These are phyloP conservation scores for Panopea generosa DNA, from an alignment of 2,888 invertebrate genomes.

Conservation along the genomic window DNA sequence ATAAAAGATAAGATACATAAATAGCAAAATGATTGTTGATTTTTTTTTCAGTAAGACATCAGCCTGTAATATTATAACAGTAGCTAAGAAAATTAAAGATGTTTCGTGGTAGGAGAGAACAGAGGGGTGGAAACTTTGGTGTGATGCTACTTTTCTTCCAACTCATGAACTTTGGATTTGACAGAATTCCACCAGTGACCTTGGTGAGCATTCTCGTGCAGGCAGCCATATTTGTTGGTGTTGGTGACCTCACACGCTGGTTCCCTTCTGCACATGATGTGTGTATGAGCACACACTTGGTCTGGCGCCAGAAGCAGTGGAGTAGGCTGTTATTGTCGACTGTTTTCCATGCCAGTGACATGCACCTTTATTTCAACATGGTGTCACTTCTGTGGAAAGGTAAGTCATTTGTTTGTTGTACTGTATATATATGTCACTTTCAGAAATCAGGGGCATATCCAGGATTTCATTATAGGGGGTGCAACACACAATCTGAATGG, in stretches of 20 bases:
- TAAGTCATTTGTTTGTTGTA: slow-evolving; percentile 70
- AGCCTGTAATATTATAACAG: too few species aligned
- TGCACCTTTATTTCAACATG: slow-evolving; percentile 89
- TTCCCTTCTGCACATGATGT: slow-evolving; percentile 83
- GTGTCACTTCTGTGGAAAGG: slow-evolving; percentile 88
- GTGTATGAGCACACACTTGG: slow-evolving; percentile 87
- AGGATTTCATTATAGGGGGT: too few species aligned
- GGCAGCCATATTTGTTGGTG: slow-evolving; percentile 85
- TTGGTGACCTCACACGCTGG: slow-evolving; percentile 65
- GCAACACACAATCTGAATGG: too few species aligned
- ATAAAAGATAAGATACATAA: too few species aligned
- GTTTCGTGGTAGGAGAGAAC: slow-evolving; percentile 53
- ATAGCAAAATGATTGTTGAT: too few species aligned
- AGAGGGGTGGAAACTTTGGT: slow-evolving; percentile 67
- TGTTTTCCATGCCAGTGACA: slow-evolving; percentile 87
- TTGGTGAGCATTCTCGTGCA: slow-evolving; percentile 86
- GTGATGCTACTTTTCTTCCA: slow-evolving; percentile 73
- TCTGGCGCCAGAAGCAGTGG: slow-evolving; percentile 82
- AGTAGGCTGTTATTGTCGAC: slow-evolving; percentile 84
- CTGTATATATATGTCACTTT: too few species aligned
- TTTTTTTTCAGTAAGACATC: too few species aligned
- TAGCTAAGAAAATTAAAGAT: slow-evolving; percentile 5
- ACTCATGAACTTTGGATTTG: slow-evolving; percentile 77
- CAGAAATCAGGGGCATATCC: too few species aligned
- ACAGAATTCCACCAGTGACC: slow-evolving; percentile 87